Evolutionary conservation across 2,888 invertebrate species (phyloP), one percentile per base, ranked within the genome.

Genomic region (Iphiclides podalirius): DNA sequence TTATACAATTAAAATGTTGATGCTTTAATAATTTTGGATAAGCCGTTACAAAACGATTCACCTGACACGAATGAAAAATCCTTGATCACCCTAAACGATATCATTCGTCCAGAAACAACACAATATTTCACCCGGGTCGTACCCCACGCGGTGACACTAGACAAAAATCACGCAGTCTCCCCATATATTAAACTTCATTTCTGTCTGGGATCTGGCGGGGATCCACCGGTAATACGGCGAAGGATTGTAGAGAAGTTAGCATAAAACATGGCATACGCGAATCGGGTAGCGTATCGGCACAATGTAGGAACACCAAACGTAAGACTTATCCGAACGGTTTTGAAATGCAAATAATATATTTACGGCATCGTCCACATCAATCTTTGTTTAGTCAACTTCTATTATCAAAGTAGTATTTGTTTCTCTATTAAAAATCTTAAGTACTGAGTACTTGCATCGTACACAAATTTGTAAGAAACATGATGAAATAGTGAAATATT

Each of bases 111-210:
- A 47, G 17, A 44, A 52, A 57, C 58, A 62, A 39, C 39, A 57
- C 63, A 52, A 64, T 66, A 70, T 65, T 72, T 75, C 70, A 73
- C 64, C 64, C 63, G 54, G 59, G 63, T 58, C 59, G 53, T 76
- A 73, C 81, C 84, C 83, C 82, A 83, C 82, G 82, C 83, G 75
- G 75, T 57, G 75, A 59, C 64, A 70, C 77, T 84, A 85, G 85
- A 85, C 86, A 88, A 85, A 87, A 85, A 85, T 86, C 85, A 70
- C 75, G 66, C 72, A 70, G 69, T 56, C 75, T 72, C 67, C 72
- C 71, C 77, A 80, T 86, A 84, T 80, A 82, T 87, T 81, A 72
- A 66, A 60, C 67, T 69, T n/a, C n/a, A n/a, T n/a, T n/a, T n/a
- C n/a, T n/a, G n/a, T n/a, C n/a, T n/a, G n/a, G n/a, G n/a, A n/a